Conservation (phyloP, 1,140 invertebrate genomes). For the Philaenus spumarius region DNA sequence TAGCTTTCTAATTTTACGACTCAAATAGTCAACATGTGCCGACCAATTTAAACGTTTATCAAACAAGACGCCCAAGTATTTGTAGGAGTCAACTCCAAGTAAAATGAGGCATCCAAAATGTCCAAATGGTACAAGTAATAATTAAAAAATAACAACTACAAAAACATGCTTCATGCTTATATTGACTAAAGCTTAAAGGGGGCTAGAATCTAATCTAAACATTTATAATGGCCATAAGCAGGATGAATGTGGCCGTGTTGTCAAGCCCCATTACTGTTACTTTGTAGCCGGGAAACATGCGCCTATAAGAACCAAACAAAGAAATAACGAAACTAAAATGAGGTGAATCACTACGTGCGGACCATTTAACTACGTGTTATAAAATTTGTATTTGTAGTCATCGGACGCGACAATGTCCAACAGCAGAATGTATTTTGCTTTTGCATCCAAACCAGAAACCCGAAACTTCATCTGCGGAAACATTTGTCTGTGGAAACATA, state of each 20-base stretch:
- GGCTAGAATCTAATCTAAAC: slow-evolving; percentile 37
- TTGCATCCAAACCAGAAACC: slow-evolving; percentile 90
- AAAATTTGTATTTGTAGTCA: slow-evolving; percentile 98
- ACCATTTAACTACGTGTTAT: slow-evolving; percentile 73
- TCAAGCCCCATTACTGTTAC: slow-evolving; percentile 86
- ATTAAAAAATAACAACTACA: neutral
- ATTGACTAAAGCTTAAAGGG: neutral
- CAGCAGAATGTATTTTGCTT: slow-evolving; percentile 95
- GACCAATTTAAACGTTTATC: too few species aligned
- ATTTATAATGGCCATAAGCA: slow-evolving; percentile 89
- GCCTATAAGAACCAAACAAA: slow-evolving; percentile 55
- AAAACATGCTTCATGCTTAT: neutral
- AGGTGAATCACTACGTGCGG: slow-evolving; percentile 16
- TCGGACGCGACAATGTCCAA: slow-evolving; percentile 96
- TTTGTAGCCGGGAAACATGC: slow-evolving; percentile 90
- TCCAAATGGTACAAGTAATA: neutral
- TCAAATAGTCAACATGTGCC: too few species aligned
- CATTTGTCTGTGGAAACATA: slow-evolving; percentile 74
- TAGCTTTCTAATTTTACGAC: too few species aligned
- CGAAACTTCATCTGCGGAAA: slow-evolving; percentile 97
- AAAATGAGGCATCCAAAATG: neutral
- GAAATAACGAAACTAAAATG: slow-evolving; percentile 24
- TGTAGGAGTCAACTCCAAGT: too few species aligned
- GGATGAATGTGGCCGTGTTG: slow-evolving; percentile 91
- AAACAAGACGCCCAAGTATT: too few species aligned